A percentile compares a stretch with the other conserved stretches of the same genome.
phyloP scores from a whole-genome alignment of 2,113 vertebrate species.

The Perca fluviatilis region DNA sequence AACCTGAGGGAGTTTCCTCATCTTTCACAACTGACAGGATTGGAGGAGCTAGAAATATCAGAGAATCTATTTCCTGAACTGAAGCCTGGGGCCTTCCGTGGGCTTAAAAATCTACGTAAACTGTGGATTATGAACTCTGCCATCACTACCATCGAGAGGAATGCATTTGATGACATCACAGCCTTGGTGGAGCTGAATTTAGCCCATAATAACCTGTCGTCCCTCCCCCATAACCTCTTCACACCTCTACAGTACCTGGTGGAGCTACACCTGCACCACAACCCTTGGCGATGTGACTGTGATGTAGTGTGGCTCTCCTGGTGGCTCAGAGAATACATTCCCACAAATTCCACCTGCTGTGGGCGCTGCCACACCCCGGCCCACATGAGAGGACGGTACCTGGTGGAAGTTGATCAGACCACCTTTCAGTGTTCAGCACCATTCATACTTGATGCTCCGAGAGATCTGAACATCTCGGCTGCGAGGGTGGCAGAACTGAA shows the following conservation, averaged over 20 bases:
- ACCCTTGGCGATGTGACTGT: conserved; percentile 98
- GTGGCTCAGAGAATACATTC: conserved; percentile 98
- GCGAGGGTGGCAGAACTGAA: conserved; percentile 94
- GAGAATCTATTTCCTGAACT: conserved; percentile 96
- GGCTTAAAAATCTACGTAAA: conserved; percentile 94
- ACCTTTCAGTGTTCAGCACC: conserved; percentile 96
- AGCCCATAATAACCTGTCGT: conserved; percentile 98
- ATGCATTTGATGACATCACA: conserved; percentile 97
- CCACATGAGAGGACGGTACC: conserved; percentile 93
- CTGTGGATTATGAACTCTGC: conserved; percentile 99
- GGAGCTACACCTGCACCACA: conserved; percentile 97
- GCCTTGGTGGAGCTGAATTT: conserved; percentile 97
- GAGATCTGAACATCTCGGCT: conserved; percentile 96
- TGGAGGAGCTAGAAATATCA: conserved; percentile 98
- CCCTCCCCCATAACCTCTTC: conserved; percentile 97
- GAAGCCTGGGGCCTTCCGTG: conserved; percentile 93
- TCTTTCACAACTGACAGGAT: conserved; percentile 91
- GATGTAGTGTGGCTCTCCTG: conserved; percentile 97
- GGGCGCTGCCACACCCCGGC: conserved; percentile 94
- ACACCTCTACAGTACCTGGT: conserved; percentile 94
- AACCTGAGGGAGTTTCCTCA: conserved; percentile 96
- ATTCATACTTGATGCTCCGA: conserved; percentile 94
- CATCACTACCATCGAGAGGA: conserved; percentile 93
- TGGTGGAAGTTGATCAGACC: conserved; percentile 96
- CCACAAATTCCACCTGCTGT: conserved; percentile 97